phyloP scores from a whole-genome alignment of 2,113 vertebrate species.

The Semicossyphus pulcher region DNA sequence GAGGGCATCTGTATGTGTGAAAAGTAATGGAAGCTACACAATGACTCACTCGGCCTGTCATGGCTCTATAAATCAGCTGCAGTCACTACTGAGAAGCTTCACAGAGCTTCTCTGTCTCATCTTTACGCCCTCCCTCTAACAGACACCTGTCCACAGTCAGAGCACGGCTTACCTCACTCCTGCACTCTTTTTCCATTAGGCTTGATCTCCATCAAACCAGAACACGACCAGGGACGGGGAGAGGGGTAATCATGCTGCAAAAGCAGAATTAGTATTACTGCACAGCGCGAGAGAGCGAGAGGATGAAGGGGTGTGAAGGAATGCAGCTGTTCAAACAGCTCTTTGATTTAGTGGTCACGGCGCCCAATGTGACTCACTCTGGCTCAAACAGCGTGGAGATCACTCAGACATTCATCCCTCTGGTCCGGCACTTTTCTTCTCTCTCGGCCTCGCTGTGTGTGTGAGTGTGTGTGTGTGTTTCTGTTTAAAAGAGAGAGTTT shows the following conservation, averaged over 20 bases:
- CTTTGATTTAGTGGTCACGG: conserved; percentile 78
- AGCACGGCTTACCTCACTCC: conserved; percentile 53
- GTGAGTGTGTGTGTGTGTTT: neutral
- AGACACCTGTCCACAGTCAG: conserved; percentile 53
- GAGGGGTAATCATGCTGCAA: conserved; percentile 10
- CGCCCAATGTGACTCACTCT: conserved; percentile 68
- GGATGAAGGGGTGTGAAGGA: conserved; percentile 76
- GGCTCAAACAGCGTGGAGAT: conserved; percentile 61
- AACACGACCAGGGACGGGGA: neutral
- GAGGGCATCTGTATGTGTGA: conserved; percentile 29
- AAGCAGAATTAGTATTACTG: conserved; percentile 39
- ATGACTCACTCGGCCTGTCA: conserved; percentile 54
- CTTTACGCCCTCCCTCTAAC: conserved; percentile 9
- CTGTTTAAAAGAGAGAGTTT: neutral
- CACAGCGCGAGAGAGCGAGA: conserved; percentile 41
- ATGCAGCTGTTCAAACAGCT: conserved; percentile 80
- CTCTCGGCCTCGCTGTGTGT: neutral
- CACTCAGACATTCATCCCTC: conserved; percentile 61
- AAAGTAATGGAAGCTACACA: conserved; percentile 45
- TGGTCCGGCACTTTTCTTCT: conserved; percentile 37
- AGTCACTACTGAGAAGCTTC: conserved; percentile 39
- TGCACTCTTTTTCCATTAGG: conserved; percentile 56
- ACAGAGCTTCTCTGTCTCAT: conserved; percentile 37
- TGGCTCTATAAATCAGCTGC: conserved; percentile 49
- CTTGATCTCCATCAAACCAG: conserved; percentile 45